These are phyloP conservation scores for Corythornis leucogaster DNA, from an alignment of 2,797 vertebrate species.

Conservation along the genomic window DNA sequence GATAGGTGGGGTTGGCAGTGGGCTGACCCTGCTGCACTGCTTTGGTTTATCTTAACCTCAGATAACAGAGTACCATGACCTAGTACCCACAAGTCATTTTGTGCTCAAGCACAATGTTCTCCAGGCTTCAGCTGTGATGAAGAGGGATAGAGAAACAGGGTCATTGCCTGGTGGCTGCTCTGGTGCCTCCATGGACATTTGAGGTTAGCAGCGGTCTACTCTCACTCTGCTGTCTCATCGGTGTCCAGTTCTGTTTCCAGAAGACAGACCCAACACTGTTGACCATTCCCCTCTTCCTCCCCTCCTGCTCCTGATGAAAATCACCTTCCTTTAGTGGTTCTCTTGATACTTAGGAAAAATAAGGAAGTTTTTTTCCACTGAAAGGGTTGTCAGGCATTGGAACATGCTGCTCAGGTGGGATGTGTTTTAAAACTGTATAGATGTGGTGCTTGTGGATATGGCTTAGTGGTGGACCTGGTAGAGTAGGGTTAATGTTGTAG, in stretches of 20 bases:
- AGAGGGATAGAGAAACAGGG: neutral
- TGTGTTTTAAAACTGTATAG: too few relatives aligned
- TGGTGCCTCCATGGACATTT: fast-evolving
- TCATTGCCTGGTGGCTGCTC: neutral
- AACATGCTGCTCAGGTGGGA: too few relatives aligned
- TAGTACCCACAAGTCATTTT: neutral
- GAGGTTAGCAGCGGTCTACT: neutral
- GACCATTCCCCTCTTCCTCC: neutral
- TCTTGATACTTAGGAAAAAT: neutral
- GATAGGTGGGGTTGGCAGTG: neutral
- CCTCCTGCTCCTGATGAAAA: neutral
- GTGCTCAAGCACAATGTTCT: neutral
- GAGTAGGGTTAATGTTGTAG: too few relatives aligned
- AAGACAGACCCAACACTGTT: neutral
- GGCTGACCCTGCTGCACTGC: neutral
- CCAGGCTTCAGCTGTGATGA: neutral
- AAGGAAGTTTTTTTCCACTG: too few relatives aligned
- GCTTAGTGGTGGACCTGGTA: too few relatives aligned
- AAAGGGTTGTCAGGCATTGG: too few relatives aligned
- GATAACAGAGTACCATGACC: neutral
- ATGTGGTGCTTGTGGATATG: too few relatives aligned
- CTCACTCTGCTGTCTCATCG: neutral
- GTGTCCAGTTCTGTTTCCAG: neutral
- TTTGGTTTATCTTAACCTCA: neutral
- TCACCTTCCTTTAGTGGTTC: neutral